Conservation (phyloP, 2,113 vertebrate species). For the Excalfactoria chinensis region DNA sequence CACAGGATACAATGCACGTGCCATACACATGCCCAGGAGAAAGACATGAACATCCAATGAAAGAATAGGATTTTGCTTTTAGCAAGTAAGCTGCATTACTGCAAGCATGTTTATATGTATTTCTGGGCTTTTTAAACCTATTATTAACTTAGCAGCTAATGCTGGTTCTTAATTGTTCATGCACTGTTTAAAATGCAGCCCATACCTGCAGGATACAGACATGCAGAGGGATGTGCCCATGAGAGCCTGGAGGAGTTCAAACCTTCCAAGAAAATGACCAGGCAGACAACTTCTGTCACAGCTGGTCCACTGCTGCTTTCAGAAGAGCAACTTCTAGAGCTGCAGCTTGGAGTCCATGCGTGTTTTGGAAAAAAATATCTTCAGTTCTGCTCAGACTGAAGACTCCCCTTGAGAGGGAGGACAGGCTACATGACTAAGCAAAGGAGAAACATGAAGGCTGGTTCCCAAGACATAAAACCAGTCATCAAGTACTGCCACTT, state of each 20-base stretch:
- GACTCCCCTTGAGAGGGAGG: neutral
- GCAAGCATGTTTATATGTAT: neutral
- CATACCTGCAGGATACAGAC: neutral
- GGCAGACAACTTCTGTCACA: neutral
- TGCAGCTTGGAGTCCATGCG: neutral
- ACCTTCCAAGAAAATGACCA: neutral
- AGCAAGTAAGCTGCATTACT: neutral
- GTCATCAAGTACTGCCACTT: neutral
- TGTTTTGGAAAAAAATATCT: neutral
- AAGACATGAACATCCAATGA: neutral
- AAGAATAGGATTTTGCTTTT: neutral
- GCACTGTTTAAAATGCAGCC: neutral
- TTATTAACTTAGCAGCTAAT: neutral
- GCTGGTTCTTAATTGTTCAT: neutral
- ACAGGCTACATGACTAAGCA: neutral
- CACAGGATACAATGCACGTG: rapidly evolving
- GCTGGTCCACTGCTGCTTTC: neutral
- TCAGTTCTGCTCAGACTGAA: neutral
- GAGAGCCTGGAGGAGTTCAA: neutral
- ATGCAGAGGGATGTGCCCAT: neutral
- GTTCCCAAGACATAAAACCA: neutral
- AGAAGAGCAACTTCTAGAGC: neutral
- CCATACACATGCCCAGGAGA: neutral
- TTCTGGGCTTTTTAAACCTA: neutral
- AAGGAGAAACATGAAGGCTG: neutral